phyloP scores from a whole-genome alignment of 1,140 invertebrate species.

The Apolygus lucorum region DNA sequence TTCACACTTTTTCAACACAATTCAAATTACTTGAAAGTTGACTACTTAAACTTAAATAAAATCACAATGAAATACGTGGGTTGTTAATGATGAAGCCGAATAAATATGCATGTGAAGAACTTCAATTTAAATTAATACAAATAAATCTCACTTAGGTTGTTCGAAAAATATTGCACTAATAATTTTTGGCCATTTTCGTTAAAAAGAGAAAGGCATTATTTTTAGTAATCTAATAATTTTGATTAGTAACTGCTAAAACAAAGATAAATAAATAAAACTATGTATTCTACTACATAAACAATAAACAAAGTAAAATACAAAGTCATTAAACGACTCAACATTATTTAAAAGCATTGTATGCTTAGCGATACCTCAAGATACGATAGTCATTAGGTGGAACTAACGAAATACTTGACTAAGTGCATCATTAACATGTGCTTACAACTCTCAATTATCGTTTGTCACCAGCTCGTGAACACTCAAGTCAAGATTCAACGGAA shows the following conservation, averaged over 20 bases:
- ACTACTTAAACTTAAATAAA: not conserved
- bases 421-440: conserved; percentile 2
- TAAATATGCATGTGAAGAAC: not conserved
- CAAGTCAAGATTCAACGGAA: not conserved
- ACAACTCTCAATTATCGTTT: conserved; percentile 1
- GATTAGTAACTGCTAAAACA: not conserved
- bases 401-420: not conserved
- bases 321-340: not conserved
- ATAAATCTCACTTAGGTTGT: not conserved
- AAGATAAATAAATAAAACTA: not conserved
- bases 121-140: not conserved
- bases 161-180: conserved; percentile 5
- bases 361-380: not conserved
- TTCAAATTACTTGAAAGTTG: not conserved
- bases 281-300: not conserved
- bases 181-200: conserved; percentile 2
- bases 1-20: no score
- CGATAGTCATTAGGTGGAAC: not conserved
- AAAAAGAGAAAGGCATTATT: not conserved
- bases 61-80: not conserved
- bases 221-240: not conserved
- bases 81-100: not conserved
- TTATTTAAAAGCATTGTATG: conserved; percentile 9
- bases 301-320: not conserved
- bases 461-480: not conserved